These are phyloP conservation scores for Strongylocentrotus purpuratus DNA, from an alignment of 35 echinoderm and acorn worm genomes.

Conservation along the genomic window DNA sequence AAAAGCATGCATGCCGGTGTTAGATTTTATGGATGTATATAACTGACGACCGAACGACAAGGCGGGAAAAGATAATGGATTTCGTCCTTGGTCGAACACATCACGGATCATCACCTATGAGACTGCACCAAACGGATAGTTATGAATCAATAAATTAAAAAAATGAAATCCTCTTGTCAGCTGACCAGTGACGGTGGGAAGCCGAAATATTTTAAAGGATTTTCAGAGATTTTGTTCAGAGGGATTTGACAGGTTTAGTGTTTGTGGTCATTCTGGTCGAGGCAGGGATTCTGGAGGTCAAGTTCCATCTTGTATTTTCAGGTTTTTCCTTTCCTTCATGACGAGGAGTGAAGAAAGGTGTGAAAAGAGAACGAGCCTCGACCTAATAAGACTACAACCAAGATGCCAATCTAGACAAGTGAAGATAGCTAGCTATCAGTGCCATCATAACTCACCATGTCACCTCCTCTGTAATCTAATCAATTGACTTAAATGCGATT, in stretches of 20 bases:
- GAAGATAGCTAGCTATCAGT: neutral
- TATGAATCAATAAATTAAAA: neutral
- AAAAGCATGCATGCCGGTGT: neutral
- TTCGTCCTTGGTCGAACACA: constrained; percentile 45
- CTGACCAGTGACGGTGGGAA: neutral
- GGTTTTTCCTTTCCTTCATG: neutral
- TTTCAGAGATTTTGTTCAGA: neutral
- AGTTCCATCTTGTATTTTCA: neutral
- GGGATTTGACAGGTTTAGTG: neutral
- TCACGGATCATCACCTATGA: constrained; percentile 14
- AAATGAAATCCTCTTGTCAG: constrained; percentile 7
- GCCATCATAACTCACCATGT: constrained; percentile 11
- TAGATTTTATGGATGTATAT: neutral
- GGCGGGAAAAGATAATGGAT: constrained; percentile 36
- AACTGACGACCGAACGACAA: neutral
- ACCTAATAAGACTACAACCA: neutral
- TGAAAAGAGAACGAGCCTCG: neutral
- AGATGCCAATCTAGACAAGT: neutral
- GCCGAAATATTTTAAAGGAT: neutral
- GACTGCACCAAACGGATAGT: neutral
- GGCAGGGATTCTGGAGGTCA: neutral
- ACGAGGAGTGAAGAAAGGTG: neutral
- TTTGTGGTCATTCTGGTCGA: constrained; percentile 23
- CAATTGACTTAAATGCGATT: neutral
- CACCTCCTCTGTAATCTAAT: neutral